A percentile compares a stretch with the other conserved stretches of the same genome.
Conservation (phyloP, 2,797 vertebrate genomes). For the Crocodylus rhombifer region DNA sequence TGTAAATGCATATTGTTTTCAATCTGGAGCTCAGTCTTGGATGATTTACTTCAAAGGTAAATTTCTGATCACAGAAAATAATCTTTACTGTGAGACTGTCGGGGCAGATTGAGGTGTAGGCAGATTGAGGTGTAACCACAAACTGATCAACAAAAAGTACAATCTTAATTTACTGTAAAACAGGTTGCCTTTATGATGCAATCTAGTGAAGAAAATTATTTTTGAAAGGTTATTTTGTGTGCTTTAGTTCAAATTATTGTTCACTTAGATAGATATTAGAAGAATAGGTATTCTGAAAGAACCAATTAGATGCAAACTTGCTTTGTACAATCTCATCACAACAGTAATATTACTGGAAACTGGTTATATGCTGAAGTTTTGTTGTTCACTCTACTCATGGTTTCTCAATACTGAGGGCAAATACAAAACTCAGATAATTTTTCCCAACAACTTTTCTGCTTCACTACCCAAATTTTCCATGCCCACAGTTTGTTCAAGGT, state of each 20-base stretch:
- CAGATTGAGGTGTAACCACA: neutral
- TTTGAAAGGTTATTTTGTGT: neutral
- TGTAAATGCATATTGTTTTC: slow-evolving; percentile 36
- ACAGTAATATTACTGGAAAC: neutral
- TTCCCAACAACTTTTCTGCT: slow-evolving; percentile 73
- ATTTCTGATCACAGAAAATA: neutral
- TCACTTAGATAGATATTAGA: neutral
- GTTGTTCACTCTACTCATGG: neutral
- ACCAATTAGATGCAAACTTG: neutral
- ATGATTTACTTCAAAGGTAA: slow-evolving; percentile 28
- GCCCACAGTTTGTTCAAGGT: slow-evolving; percentile 68
- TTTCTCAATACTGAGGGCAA: slow-evolving; percentile 22
- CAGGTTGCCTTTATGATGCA: neutral
- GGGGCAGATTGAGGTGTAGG: neutral
- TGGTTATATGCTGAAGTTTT: neutral
- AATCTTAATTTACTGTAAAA: neutral
- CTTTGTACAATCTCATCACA: neutral
- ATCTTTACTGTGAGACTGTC: slow-evolving; percentile 20
- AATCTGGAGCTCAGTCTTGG: slow-evolving; percentile 16
- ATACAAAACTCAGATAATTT: slow-evolving; percentile 60
- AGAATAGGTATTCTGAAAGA: neutral
- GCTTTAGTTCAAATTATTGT: neutral
- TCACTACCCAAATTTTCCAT: slow-evolving; percentile 70
- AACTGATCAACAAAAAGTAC: neutral
- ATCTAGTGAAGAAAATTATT: neutral